A percentile compares a stretch with the other conserved stretches of the same genome.
phyloP scores from a whole-genome alignment of 2,113 vertebrate species.

The Paralichthys olivaceus region DNA sequence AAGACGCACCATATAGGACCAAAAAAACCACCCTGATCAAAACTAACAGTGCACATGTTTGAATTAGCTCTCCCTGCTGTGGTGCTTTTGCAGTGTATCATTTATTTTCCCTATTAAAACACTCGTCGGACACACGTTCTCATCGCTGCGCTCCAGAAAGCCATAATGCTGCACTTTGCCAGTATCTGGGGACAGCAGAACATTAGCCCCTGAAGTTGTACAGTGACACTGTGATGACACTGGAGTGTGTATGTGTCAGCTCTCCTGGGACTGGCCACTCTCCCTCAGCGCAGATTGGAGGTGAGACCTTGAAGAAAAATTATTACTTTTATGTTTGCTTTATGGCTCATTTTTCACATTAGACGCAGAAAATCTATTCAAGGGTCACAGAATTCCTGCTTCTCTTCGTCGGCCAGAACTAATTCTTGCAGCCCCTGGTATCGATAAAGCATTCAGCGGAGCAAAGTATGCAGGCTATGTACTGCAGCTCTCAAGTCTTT shows the following conservation, averaged over 20 bases:
- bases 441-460: constrained; percentile 78
- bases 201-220: constrained; percentile 67
- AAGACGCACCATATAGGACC: background rate
- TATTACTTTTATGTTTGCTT: constrained; percentile 87
- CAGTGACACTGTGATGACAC: constrained; percentile 63
- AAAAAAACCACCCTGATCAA: background rate
- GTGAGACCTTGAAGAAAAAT: constrained; percentile 83
- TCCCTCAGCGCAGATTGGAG: constrained; percentile 73
- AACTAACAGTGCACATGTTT: background rate
- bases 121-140: background rate
- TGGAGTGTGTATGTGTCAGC: constrained; percentile 65
- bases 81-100: background rate
- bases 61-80: background rate
- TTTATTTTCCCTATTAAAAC: constrained; percentile 20
- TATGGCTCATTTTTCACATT: constrained; percentile 88
- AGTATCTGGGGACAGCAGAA: constrained; percentile 45
- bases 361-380: constrained; percentile 84
- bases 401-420: constrained; percentile 53
- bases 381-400: constrained; percentile 79
- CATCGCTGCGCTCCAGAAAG: constrained; percentile 29
- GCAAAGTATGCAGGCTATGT: constrained; percentile 75
- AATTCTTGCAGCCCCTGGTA: constrained; percentile 69
- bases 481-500: constrained; percentile 71
- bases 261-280: constrained; percentile 69
- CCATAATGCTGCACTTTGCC: constrained; percentile 39